Conservation (phyloP, 2,888 invertebrate genomes). For the Drosophila anceps region DNA sequence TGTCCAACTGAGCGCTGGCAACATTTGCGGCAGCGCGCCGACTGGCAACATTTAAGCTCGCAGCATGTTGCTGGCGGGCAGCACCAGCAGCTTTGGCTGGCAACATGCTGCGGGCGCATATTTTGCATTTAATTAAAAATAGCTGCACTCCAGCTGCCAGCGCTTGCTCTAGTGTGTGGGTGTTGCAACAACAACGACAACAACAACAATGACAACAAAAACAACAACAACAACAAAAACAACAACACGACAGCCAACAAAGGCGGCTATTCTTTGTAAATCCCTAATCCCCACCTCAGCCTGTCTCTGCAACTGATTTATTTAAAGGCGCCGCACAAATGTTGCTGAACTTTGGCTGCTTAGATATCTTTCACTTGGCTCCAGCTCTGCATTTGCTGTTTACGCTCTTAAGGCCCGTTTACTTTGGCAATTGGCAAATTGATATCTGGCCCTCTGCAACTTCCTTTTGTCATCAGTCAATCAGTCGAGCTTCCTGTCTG, state of each 20-base stretch:
- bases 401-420: neutral
- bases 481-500: slow-evolving; percentile 59
- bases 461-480: slow-evolving; percentile 59
- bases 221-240: slow-evolving; percentile 31
- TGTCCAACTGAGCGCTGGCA: slow-evolving; percentile 60
- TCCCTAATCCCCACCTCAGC: slow-evolving; percentile 23
- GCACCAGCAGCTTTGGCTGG: slow-evolving; percentile 7
- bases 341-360: slow-evolving; percentile 77
- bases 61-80: slow-evolving; percentile 19
- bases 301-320: slow-evolving; percentile 68
- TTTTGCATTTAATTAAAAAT: slow-evolving; percentile 78
- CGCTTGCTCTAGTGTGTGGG: slow-evolving; percentile 64
- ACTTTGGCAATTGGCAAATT: slow-evolving; percentile 45
- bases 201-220: slow-evolving; percentile 33
- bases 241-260: slow-evolving; percentile 51
- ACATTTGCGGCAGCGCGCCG: slow-evolving; percentile 30
- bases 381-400: neutral
- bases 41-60: slow-evolving; percentile 24
- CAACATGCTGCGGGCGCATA: slow-evolving; percentile 65
- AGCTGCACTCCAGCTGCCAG: slow-evolving; percentile 73
- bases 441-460: slow-evolving; percentile 36
- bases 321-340: slow-evolving; percentile 76
- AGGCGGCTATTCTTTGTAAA: slow-evolving; percentile 70
- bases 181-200: slow-evolving; percentile 50
- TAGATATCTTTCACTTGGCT: slow-evolving; percentile 48